phyloP scores from a whole-genome alignment of 2,113 vertebrate genomes.

The Podiceps cristatus region DNA sequence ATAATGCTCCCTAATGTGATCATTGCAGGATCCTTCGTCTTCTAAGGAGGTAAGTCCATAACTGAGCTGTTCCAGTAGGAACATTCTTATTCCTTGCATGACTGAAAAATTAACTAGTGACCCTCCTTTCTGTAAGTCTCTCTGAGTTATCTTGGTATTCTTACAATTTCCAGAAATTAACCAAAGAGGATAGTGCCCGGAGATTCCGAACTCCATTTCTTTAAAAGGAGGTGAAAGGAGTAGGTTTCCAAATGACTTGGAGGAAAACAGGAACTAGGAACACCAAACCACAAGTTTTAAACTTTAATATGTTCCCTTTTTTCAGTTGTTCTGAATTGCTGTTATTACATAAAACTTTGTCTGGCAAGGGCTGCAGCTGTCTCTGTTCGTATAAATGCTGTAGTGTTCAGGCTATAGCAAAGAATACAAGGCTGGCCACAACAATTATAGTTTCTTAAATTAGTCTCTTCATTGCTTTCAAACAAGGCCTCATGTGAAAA shows the following conservation, averaged over 20 bases:
- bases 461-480: not conserved
- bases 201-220: not conserved
- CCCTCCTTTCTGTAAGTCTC: not conserved
- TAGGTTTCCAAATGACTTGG: not conserved
- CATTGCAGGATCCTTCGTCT: not conserved
- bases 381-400: conserved; percentile 2
- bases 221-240: not conserved
- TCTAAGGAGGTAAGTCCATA: not conserved
- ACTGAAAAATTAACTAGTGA: not conserved
- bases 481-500: not conserved
- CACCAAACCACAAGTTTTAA: not conserved
- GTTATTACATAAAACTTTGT: conserved; percentile 18
- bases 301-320: not conserved
- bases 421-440: conserved; percentile 11
- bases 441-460: not conserved
- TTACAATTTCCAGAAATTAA: not conserved
- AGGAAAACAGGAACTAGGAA: not conserved
- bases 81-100: not conserved
- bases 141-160: not conserved
- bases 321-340: not conserved
- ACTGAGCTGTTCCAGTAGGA: not conserved
- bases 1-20: not conserved
- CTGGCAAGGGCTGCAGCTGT: conserved; percentile 13
- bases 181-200: not conserved
- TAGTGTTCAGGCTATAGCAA: not conserved